These are phyloP conservation scores for Peromyscus nudipes DNA, from an alignment of 2,797 vertebrate species.

Conservation along the genomic window DNA sequence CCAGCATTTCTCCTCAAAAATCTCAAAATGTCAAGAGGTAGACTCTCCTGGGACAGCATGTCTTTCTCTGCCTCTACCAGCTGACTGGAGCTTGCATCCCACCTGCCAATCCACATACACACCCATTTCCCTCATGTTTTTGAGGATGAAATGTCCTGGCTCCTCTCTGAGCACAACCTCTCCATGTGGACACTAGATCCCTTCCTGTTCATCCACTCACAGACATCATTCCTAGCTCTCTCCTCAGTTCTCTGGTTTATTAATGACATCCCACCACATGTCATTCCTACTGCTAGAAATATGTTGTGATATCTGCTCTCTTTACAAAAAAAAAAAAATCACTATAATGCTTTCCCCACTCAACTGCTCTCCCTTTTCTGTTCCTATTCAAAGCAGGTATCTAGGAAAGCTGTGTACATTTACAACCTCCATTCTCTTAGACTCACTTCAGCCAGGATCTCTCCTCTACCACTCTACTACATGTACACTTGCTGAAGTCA, in stretches of 20 bases:
- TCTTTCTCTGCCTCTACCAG: not conserved
- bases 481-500: not conserved
- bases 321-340: not conserved
- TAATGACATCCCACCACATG: not conserved
- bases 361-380: not conserved
- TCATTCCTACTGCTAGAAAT: not conserved
- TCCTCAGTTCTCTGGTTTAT: not conserved
- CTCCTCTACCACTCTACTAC: not conserved
- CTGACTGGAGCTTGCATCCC: not conserved
- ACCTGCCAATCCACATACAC: not conserved
- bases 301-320: not conserved
- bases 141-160: not conserved
- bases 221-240: not conserved
- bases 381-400: not conserved
- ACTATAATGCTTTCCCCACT: not conserved
- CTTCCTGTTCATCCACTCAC: not conserved
- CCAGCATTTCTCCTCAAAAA: not conserved
- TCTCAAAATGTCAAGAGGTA: not conserved
- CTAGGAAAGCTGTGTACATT: not conserved
- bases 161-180: not conserved
- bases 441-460: not conserved
- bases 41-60: not conserved
- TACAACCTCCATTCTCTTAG: not conserved
- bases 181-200: not conserved
- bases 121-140: not conserved